Conservation (phyloP, 2,113 vertebrate species). For the Calcarius ornatus region DNA sequence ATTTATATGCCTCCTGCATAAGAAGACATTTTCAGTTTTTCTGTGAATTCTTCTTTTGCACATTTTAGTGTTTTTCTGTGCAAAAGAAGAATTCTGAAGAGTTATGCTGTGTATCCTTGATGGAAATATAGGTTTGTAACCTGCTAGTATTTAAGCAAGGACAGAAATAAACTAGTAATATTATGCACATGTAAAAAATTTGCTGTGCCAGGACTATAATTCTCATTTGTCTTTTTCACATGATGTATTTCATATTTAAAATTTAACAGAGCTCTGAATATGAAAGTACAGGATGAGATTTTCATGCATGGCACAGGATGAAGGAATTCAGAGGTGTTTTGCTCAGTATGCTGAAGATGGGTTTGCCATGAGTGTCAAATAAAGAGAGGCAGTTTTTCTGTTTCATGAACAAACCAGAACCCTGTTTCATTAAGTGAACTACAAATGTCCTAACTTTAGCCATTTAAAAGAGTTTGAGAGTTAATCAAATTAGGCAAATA, state of each 20-base stretch:
- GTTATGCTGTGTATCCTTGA: not conserved
- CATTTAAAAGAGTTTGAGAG: not conserved
- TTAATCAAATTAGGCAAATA: not conserved
- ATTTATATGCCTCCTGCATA: not conserved
- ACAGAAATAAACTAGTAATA: not conserved
- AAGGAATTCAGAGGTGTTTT: not conserved
- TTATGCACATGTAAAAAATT: not conserved
- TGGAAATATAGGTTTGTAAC: not conserved
- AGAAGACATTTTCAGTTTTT: not conserved
- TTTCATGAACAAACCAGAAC: not conserved
- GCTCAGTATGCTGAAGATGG: not conserved
- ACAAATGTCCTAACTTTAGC: not conserved
- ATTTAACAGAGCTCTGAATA: not conserved
- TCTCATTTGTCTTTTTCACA: not conserved
- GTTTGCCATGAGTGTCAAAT: not conserved
- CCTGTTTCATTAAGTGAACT: not conserved
- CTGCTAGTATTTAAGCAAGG: not conserved
- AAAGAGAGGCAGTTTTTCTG: not conserved
- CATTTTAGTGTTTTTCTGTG: not conserved
- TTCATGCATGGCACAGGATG: not conserved
- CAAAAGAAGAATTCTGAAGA: not conserved
- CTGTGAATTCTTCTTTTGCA: too few relatives aligned
- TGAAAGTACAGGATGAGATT: not conserved
- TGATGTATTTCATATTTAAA: not conserved
- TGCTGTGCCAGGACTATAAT: accelerated